A percentile compares a stretch with the other conserved stretches of the same genome.
These are phyloP conservation scores for Okapia johnstoni DNA, from an alignment of 2,113 vertebrate species.

Conservation along the genomic window DNA sequence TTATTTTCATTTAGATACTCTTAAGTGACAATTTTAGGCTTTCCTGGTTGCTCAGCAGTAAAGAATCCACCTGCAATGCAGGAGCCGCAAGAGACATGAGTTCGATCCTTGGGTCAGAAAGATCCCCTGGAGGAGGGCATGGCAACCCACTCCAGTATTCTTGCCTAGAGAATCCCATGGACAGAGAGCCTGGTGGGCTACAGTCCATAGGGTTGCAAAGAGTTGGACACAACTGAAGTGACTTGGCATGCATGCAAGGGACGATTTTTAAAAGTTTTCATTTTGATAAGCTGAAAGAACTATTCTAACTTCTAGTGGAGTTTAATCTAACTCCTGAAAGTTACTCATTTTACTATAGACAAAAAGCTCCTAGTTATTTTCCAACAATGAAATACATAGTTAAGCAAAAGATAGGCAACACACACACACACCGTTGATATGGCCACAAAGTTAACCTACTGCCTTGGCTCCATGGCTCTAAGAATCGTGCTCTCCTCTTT, in stretches of 20 bases:
- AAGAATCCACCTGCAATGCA: neutral
- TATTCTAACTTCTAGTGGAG: neutral
- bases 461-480: neutral
- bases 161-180: neutral
- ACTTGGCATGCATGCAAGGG: neutral
- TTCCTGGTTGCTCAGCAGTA: neutral
- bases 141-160: neutral
- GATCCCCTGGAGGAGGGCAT: neutral
- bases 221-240: neutral
- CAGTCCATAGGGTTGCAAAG: neutral
- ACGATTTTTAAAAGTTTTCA: neutral
- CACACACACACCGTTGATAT: neutral
- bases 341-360: neutral
- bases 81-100: neutral
- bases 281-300: conserved; percentile 17
- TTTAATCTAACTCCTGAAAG: neutral
- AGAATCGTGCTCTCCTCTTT: neutral
- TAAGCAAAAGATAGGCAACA: neutral
- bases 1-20: neutral
- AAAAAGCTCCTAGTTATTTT: conserved; percentile 18
- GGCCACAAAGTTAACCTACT: neutral
- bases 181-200: neutral
- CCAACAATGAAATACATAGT: neutral
- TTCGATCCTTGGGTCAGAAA: neutral
- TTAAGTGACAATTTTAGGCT: neutral